Evolutionary conservation across 64 coral and sea anemone genomes (phyloP), one percentile per base, ranked within the genome.

Genomic region (Stylophora pistillata): DNA sequence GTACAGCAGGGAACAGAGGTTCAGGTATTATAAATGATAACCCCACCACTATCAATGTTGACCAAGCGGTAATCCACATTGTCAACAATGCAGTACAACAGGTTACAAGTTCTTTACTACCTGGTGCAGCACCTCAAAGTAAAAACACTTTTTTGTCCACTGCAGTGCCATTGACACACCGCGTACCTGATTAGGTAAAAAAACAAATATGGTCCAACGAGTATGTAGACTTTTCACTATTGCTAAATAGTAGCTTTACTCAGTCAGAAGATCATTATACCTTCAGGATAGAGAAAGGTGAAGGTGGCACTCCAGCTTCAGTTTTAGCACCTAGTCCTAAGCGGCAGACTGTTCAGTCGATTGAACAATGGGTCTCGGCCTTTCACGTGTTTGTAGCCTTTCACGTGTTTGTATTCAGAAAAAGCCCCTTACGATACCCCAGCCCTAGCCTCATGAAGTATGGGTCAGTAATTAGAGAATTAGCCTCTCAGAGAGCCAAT

Each of bases 401-500:
- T n/a, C n/a, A n/a, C n/a, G n/a, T n/a, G n/a, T n/a, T n/a, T n/a
- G n/a, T n/a, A n/a, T n/a, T n/a, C n/a, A n/a, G n/a, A n/a, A n/a
- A n/a, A n/a, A n/a, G n/a, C n/a, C n/a, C n/a, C n/a, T n/a, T n/a
- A n/a, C n/a, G n/a, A n/a, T n/a, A n/a, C n/a, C n/a, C n/a, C n/a
- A n/a, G 37, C 85, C 13, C 73, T 83, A 20, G 82, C 56, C 79
- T 92, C 55, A 92, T 92, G 82, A 92, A 90, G 64, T 82, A 93
- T 79, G 52, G 74, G 70, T 29, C 68, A 52, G 78, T 63, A 10
- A 78, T 87, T 2, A 12, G 34, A 14, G 91, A 92, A 29, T 87
- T 92, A 32, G 83, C 91, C 27, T 15, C 74, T 15, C 83, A 55
- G 21, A 62, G 59, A 13, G 71, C 56, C 56, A 92, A 92, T 81